Percentiles rank a stretch among this genome's conserved stretches.
These are phyloP conservation scores for Dasyprocta punctata DNA, from an alignment of 2,113 vertebrate species.

Conservation along the genomic window DNA sequence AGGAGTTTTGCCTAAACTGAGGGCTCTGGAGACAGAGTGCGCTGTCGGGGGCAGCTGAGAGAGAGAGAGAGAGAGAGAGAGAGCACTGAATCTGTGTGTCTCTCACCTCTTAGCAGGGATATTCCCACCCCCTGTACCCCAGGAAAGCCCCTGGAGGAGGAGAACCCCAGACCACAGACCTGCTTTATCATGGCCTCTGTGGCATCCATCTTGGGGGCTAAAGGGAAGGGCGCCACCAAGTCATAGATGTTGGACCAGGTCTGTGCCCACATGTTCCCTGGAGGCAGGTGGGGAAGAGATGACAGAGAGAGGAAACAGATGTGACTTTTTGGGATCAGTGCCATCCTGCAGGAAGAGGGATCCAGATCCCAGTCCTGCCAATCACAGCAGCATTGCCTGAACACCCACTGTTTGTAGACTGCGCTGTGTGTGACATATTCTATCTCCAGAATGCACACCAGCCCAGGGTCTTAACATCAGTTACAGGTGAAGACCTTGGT, in stretches of 20 bases:
- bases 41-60: rapidly evolving
- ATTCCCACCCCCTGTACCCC: not conserved
- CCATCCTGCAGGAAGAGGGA: not conserved
- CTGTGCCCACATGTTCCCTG: conserved; percentile 99
- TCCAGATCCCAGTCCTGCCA: not conserved
- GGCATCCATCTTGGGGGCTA: conserved; percentile 92
- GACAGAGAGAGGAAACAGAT: not conserved
- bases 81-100: not conserved
- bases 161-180: conserved; percentile 82
- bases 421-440: not conserved
- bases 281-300: not conserved
- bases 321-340: not conserved
- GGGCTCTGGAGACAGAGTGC: not conserved
- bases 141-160: not conserved
- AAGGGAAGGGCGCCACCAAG: conserved; percentile 91
- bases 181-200: conserved; percentile 94
- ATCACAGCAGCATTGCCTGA: not conserved
- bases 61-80: not conserved
- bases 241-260: conserved; percentile 97
- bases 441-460: not conserved
- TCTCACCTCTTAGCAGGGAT: not conserved
- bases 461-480: not conserved
- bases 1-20: not conserved
- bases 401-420: not conserved
- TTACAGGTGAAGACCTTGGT: not conserved